Evolutionary conservation across 2,797 vertebrate genomes (phyloP).

Genomic region (Ctenochaetus hawaiiensis): DNA sequence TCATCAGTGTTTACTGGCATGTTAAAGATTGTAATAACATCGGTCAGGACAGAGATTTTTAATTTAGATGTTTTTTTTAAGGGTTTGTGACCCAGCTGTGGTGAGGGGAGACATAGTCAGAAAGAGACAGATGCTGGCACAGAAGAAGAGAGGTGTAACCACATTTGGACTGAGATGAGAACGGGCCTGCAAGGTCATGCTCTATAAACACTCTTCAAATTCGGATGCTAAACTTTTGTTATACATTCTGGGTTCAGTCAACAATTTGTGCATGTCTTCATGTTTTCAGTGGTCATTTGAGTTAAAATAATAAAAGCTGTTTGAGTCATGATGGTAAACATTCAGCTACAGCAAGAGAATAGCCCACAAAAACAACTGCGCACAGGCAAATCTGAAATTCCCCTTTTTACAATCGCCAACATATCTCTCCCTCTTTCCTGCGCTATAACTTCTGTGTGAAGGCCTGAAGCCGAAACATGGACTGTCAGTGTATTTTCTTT

Average conservation of each 20-base stretch:
- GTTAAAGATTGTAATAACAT: constrained; percentile 87
- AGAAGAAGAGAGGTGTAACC: constrained; percentile 69
- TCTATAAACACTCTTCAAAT: constrained; percentile 82
- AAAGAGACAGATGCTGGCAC: constrained; percentile 77
- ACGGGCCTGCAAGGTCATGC: constrained; percentile 68
- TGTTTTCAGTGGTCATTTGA: constrained; percentile 78
- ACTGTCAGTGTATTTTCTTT: constrained; percentile 79
- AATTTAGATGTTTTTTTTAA: constrained; percentile 77
- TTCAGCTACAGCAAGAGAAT: constrained; percentile 59
- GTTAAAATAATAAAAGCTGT: constrained; percentile 75
- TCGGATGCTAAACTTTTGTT: constrained; percentile 75
- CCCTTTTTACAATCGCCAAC: constrained; percentile 42
- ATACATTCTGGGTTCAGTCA: constrained; percentile 71
- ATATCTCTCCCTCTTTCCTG: constrained; percentile 26
- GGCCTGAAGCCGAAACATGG: constrained; percentile 47
- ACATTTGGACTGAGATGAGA: constrained; percentile 80
- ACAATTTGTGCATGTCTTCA: constrained; percentile 77
- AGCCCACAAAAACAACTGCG: constrained; percentile 60
- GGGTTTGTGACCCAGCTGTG: constrained; percentile 70
- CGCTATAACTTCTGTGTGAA: constrained; percentile 53
- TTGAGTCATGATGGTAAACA: constrained; percentile 79
- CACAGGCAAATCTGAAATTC: constrained; percentile 61
- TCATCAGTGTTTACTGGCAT: constrained; percentile 86
- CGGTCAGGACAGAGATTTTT: constrained; percentile 82
- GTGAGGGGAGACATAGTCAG: constrained; percentile 54